Percentiles rank a stretch among this genome's conserved stretches.
phyloP scores from a whole-genome alignment of 2,888 invertebrate genomes.

The Alloplasta piceator region DNA sequence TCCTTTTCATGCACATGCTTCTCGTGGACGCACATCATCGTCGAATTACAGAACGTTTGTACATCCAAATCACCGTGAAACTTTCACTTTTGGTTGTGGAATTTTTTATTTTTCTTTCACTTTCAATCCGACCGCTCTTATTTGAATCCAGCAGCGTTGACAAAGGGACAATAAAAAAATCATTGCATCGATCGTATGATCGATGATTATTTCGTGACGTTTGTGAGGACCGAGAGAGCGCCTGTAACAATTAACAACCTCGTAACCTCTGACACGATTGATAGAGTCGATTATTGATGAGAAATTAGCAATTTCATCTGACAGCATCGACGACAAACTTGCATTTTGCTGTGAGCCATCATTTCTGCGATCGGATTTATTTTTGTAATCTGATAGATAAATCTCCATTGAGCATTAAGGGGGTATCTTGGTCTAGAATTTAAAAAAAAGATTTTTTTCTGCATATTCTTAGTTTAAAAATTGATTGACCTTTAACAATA shows the following conservation, averaged over 20 bases:
- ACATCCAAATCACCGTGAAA: constrained; percentile 40
- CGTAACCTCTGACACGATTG: constrained; percentile 44
- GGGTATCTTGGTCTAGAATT: no score
- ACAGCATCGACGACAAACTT: no score
- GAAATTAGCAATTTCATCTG: no score
- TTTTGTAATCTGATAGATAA: no score
- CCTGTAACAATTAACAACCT: constrained; percentile 33
- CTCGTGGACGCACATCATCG: background rate
- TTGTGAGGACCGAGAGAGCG: constrained; percentile 8
- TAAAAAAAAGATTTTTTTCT: no score
- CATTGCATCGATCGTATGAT: constrained; percentile 8
- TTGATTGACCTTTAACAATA: no score
- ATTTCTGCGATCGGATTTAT: no score
- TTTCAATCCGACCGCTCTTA: background rate
- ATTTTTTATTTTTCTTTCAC: constrained; percentile 36
- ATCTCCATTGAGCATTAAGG: no score
- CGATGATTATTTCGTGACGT: constrained; percentile 9
- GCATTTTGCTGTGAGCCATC: no score
- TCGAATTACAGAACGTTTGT: constrained; percentile 11
- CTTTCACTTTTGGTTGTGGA: constrained; percentile 48
- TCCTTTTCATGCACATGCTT: background rate
- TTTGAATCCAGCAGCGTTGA: constrained; percentile 6
- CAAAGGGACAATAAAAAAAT: background rate
- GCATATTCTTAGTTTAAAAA: no score
- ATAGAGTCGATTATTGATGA: constrained; percentile 43